Percentiles rank a stretch among this genome's conserved stretches.
phyloP scores from a whole-genome alignment of 2,797 vertebrate genomes.

The Poecilia picta region DNA sequence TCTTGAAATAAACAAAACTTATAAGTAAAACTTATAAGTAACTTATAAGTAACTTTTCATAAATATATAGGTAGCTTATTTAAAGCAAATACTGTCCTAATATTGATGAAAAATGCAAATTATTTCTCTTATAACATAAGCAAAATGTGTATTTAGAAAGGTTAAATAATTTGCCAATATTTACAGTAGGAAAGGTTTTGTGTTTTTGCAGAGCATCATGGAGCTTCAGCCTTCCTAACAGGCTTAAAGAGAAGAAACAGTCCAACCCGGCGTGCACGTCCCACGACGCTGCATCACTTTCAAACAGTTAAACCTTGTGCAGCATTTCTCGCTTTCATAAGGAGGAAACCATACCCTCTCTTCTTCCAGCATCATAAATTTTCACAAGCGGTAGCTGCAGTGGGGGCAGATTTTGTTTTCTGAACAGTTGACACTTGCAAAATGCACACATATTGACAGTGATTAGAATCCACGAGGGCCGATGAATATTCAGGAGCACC shows the following conservation, averaged over 20 bases:
- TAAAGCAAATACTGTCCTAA: too few species aligned
- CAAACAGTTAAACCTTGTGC: constrained; percentile 16
- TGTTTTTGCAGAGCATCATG: not conserved
- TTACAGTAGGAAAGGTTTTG: too few species aligned
- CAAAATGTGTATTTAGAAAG: too few species aligned
- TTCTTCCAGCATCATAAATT: constrained; percentile 56
- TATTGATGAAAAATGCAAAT: too few species aligned
- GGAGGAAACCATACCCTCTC: constrained; percentile 16
- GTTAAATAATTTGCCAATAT: too few species aligned
- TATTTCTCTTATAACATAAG: too few species aligned
- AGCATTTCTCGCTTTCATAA: constrained; percentile 19
- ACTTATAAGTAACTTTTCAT: too few species aligned
- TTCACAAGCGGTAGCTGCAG: constrained; percentile 56
- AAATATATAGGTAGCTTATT: too few species aligned
- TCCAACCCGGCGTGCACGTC: not conserved
- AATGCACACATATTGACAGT: constrained; percentile 76
- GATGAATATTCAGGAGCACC: constrained; percentile 80
- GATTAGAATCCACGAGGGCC: constrained; percentile 71
- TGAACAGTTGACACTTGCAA: constrained; percentile 75
- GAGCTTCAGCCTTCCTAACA: not conserved
- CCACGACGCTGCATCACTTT: not conserved
- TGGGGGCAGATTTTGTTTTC: constrained; percentile 65
- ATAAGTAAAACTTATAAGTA: too few species aligned
- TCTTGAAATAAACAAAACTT: too few species aligned
- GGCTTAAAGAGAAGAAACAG: not conserved